A percentile compares a stretch with the other conserved stretches of the same genome.
Conservation (phyloP, 2,797 vertebrate genomes). For the Staurois parvus region DNA sequence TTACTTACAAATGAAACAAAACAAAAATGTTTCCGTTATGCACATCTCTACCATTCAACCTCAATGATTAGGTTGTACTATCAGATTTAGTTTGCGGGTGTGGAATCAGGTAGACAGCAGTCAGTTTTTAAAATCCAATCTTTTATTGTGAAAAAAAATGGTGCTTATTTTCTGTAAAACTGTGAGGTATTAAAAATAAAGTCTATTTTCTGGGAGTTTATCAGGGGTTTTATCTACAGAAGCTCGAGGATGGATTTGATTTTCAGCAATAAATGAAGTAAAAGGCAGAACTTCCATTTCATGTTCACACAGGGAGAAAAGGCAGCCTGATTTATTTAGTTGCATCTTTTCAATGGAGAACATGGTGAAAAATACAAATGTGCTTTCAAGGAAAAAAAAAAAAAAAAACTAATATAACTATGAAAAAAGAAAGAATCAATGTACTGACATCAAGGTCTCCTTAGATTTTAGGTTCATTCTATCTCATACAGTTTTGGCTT, state of each 20-base stretch:
- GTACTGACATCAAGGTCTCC: not conserved
- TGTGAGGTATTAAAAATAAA: not conserved
- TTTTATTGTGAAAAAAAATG: not conserved
- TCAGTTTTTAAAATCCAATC: not conserved
- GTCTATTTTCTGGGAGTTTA: slow-evolving; percentile 15
- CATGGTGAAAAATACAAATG: slow-evolving; percentile 24
- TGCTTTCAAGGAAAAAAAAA: slow-evolving; percentile 23
- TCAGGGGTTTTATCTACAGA: slow-evolving; percentile 13
- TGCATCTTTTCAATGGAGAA: slow-evolving; percentile 21
- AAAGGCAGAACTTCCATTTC: slow-evolving; percentile 37
- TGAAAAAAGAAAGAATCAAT: slow-evolving; percentile 25
- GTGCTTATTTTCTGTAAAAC: too few species aligned
- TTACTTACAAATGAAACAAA: too few species aligned
- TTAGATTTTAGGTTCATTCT: slow-evolving; percentile 15
- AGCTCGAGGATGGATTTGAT: slow-evolving; percentile 1
- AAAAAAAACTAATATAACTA: slow-evolving; percentile 21
- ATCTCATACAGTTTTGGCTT: slow-evolving; percentile 7
- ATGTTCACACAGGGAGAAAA: slow-evolving; percentile 37
- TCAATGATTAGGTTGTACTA: not conserved
- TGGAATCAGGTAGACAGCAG: too few species aligned
- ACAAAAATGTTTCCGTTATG: too few species aligned
- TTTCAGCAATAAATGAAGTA: slow-evolving; percentile 42
- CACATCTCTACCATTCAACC: too few species aligned
- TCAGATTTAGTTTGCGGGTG: not conserved
- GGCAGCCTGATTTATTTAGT: slow-evolving; percentile 37